Evolutionary conservation across 2,888 invertebrate species (phyloP), one percentile per base, ranked within the genome.

Genomic region (Idaea straminata): DNA sequence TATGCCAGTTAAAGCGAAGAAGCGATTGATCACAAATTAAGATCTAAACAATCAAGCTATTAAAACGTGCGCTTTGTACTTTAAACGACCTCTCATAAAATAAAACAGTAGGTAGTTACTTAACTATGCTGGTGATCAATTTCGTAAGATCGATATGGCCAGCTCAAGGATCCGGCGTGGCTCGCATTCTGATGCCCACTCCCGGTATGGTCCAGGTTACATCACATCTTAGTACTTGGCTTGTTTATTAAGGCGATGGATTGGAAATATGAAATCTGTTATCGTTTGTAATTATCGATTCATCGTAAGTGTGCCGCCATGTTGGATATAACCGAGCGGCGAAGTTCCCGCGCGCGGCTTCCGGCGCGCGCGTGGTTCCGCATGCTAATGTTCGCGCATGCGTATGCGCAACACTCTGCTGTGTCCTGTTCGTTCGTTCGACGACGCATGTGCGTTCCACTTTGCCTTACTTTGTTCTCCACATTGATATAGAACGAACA

Each of bases 211-310:
- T 73, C 77, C 77, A 82, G 79, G 85, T 91, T 90, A 90, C 91
- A 88, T 91, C 89, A 91, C 84, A 89, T 85, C 80, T 83, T 78
- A 7, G 59, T 59, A 59, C 47, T 47, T 47, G 47, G 47, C 62
- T 67, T 63, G 79, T 80, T 84, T 71, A 81, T 81, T 85, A 87
- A 83, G 85, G 84, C 77, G 81, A 83, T 84, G 83, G 84, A 87
- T 87, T 85, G 77, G 84, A 91, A 89, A 89, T 91, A 91, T 91
- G 89, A 90, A 91, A 89, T 91, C 86, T 85, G 84, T 86, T 88
- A 87, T 91, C 86, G 83, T 74, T 72, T 79, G 87, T 90, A 88
- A 92, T 92, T 92, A 91, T 91, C 85, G 90, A 91, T 92, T 92
- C 88, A 87, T 85, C 80, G 87, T 84, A 83, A 83, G 85, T 88